phyloP scores from a whole-genome alignment of 2,888 invertebrate species.

The Microlaimidae sp. region DNA sequence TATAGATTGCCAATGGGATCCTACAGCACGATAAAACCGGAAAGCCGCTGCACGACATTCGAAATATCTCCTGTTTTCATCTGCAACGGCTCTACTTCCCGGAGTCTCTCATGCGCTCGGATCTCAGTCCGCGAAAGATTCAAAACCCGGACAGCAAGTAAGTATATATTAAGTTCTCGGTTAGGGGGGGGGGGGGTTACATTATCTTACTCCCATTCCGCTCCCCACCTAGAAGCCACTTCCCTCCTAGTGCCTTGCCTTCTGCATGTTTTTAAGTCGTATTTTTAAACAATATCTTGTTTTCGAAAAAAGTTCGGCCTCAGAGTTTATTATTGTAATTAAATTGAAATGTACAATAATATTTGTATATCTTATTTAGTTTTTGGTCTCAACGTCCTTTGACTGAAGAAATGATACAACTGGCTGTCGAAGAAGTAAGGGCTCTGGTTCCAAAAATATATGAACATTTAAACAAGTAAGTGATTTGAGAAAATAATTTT shows the following conservation, averaged over 20 bases:
- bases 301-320: no score
- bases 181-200: no score
- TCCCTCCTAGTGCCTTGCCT: no score
- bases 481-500: no score
- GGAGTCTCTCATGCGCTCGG: constrained; percentile 63
- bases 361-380: no score
- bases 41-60: constrained; percentile 80
- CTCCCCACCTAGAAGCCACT: no score
- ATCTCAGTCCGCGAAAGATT: constrained; percentile 64
- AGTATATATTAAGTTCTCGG: no score
- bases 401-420: constrained; percentile 72
- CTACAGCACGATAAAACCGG: constrained; percentile 71
- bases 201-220: no score
- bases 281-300: no score
- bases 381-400: constrained; percentile 68
- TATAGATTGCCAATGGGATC: constrained; percentile 66
- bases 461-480: constrained; percentile 47
- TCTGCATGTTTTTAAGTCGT: no score
- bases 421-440: constrained; percentile 71
- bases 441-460: constrained; percentile 67
- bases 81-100: constrained; percentile 42
- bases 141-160: not conserved
- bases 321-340: no score
- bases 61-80: constrained; percentile 74
- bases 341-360: no score